phyloP scores from a whole-genome alignment of 92 coral and sea anemone species.

The Umimayanthus chanpuru region DNA sequence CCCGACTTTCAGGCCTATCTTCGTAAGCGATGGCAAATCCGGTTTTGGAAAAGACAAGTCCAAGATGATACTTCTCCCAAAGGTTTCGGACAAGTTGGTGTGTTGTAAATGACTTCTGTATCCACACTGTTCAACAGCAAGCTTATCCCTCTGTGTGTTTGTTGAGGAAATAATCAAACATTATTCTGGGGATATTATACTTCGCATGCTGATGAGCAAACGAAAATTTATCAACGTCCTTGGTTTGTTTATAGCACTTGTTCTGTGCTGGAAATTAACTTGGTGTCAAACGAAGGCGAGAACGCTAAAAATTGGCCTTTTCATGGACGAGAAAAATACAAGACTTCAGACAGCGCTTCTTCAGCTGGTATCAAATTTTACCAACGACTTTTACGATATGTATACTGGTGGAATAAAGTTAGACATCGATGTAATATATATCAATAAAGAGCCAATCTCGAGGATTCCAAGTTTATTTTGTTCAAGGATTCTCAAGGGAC shows the following conservation, averaged over 20 bases:
- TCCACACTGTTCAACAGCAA: background rate
- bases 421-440: conserved; percentile 29
- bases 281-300: background rate
- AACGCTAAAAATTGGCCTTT: conserved; percentile 1
- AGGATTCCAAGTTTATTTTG: conserved; percentile 65
- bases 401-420: conserved; percentile 19
- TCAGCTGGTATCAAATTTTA: conserved; percentile 20
- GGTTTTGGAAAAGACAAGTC: background rate
- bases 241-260: conserved; percentile 4
- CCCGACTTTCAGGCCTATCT: background rate
- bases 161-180: conserved; percentile 9
- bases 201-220: conserved; percentile 24
- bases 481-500: conserved; percentile 48
- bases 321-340: background rate
- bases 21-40: background rate
- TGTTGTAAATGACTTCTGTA: background rate
- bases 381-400: background rate
- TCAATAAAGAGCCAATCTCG: conserved; percentile 47
- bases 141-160: background rate
- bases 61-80: background rate
- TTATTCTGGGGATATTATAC: background rate
- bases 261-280: conserved; percentile 19
- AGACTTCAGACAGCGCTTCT: background rate
- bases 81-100: background rate
- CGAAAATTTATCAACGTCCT: background rate